These are phyloP conservation scores for Colletes gigas DNA, from an alignment of 1,140 invertebrate genomes.

Conservation along the genomic window DNA sequence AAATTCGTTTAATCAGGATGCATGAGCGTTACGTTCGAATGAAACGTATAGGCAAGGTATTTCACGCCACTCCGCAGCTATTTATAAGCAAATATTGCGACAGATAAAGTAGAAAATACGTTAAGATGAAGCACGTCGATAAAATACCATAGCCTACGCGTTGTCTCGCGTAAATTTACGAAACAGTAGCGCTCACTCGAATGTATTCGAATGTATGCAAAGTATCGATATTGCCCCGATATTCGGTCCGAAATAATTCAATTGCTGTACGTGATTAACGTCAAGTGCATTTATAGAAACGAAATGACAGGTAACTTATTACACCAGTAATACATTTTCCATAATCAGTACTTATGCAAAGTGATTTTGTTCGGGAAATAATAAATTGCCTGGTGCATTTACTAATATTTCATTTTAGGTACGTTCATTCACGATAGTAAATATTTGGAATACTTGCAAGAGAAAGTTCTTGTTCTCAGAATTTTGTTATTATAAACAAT, in stretches of 20 bases:
- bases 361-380: not conserved
- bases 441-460: too few relatives aligned
- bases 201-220: constrained; percentile 13
- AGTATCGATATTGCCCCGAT: constrained; percentile 5
- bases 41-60: not conserved
- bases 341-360: not conserved
- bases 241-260: constrained; percentile 25
- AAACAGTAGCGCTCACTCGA: not conserved
- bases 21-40: not conserved
- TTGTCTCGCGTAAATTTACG: constrained; percentile 11
- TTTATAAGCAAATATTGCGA: constrained; percentile 16
- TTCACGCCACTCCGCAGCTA: not conserved
- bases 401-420: too few relatives aligned
- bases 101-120: constrained; percentile 9
- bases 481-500: too few relatives aligned
- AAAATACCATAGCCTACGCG: not conserved
- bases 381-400: too few relatives aligned
- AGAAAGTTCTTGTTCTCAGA: too few relatives aligned
- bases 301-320: constrained; percentile 11
- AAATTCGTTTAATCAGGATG: constrained; percentile 36
- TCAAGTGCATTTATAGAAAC: not conserved
- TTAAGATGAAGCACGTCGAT: not conserved
- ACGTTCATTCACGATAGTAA: too few relatives aligned
- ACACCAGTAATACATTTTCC: too few relatives aligned
- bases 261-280: constrained; percentile 7